Percentiles rank a stretch among this genome's conserved stretches.
Conservation (phyloP, 2,113 vertebrate species). For the Pseudorasbora parva region DNA sequence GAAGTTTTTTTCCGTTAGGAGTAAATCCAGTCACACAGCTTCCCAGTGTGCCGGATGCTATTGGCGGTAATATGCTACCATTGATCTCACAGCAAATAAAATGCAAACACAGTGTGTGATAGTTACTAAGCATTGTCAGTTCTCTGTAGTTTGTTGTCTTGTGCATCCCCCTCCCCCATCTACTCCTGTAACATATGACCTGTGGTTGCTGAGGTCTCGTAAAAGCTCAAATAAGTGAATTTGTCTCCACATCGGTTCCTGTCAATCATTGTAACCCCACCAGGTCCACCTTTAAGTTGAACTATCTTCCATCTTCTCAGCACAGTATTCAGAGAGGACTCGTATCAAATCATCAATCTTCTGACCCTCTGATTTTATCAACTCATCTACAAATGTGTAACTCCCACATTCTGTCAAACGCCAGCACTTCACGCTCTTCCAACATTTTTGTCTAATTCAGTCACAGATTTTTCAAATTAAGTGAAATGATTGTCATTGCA, state of each 20-base stretch:
- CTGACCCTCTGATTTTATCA: background rate
- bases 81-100: conserved; percentile 20
- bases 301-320: background rate
- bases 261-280: conserved; percentile 13
- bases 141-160: background rate
- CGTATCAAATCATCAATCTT: background rate
- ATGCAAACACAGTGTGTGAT: background rate
- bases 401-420: background rate
- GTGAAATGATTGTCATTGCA: conserved; percentile 10
- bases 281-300: conserved; percentile 9
- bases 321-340: background rate
- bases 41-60: conserved; percentile 7
- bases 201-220: conserved; percentile 13
- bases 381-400: background rate
- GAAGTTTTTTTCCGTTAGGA: conserved; percentile 26
- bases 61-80: background rate
- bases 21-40: conserved; percentile 23
- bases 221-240: conserved; percentile 30
- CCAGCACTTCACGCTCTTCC: background rate
- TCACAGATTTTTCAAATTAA: conserved; percentile 27
- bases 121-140: conserved; percentile 6
- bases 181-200: conserved; percentile 6
- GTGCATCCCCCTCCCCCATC: background rate
- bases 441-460: conserved; percentile 1
- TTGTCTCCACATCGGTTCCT: background rate